These are phyloP conservation scores for Hydraecia micacea DNA, from an alignment of 2,888 invertebrate genomes.

Conservation along the genomic window DNA sequence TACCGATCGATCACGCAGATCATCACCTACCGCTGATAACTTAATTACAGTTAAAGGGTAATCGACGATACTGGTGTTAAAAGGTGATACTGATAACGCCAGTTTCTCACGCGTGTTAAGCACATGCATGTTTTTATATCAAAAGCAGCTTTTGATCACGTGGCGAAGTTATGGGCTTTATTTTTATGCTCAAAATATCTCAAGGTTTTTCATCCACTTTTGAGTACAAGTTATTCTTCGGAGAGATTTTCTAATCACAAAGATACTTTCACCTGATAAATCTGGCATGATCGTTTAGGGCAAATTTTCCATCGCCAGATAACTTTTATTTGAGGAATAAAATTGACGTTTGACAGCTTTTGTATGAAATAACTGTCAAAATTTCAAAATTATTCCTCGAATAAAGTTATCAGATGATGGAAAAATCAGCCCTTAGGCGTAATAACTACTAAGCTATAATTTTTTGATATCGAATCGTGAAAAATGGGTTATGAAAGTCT, in stretches of 20 bases:
- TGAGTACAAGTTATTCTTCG: not conserved
- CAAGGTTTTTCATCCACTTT: not conserved
- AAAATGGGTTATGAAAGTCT: constrained; percentile 1
- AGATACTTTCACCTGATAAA: not conserved
- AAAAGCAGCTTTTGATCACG: constrained; percentile 36
- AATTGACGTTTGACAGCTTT: no score
- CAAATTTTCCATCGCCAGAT: no score
- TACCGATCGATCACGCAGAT: constrained; percentile 48
- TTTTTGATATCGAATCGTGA: constrained; percentile 2
- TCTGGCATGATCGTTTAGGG: not conserved
- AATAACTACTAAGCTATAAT: not conserved
- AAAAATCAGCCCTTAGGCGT: no score
- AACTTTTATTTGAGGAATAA: no score
- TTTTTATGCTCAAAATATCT: not conserved
- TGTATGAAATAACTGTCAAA: no score
- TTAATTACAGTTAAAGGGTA: constrained; percentile 53
- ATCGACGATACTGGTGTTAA: constrained; percentile 66
- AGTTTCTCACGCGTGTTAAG: constrained; percentile 66
- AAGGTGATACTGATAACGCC: constrained; percentile 61
- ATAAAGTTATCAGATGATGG: no score
- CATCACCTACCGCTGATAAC: constrained; percentile 36
- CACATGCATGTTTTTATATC: constrained; percentile 53
- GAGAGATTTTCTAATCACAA: not conserved
- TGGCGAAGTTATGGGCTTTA: constrained; percentile 1
- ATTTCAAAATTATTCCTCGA: no score